Conservation (phyloP, 2,113 vertebrate species). For the Piprites chloris region DNA sequence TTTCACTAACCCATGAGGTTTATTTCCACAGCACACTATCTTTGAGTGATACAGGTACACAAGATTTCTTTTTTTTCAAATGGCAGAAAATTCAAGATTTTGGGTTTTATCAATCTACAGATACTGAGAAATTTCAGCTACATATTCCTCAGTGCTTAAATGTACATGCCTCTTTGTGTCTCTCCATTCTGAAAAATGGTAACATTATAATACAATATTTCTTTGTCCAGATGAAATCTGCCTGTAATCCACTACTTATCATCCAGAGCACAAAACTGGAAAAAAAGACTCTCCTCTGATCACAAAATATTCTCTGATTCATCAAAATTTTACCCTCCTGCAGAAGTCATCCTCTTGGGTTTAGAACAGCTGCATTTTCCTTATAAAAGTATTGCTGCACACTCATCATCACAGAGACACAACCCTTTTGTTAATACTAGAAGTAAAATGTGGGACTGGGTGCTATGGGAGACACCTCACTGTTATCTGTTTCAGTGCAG, state of each 20-base stretch:
- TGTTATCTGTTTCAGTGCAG: not conserved
- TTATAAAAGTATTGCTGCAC: not conserved
- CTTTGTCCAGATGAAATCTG: not conserved
- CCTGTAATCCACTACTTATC: not conserved
- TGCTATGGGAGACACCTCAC: fast-evolving
- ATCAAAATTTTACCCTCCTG: not conserved
- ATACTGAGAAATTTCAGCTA: not conserved
- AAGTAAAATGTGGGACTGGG: not conserved
- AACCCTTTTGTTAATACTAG: not conserved
- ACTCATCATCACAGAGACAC: not conserved
- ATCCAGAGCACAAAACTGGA: not conserved
- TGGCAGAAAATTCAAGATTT: not conserved
- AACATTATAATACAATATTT: not conserved
- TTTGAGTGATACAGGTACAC: not conserved
- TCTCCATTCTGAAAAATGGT: not conserved
- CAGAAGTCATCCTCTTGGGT: not conserved
- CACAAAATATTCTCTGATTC: not conserved
- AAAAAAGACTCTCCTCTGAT: not conserved
- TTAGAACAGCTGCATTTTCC: not conserved
- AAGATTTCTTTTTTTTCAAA: not conserved
- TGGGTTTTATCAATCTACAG: not conserved
- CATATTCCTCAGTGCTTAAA: not conserved
- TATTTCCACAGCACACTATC: not conserved
- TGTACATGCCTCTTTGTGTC: not conserved
- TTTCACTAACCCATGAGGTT: not conserved